A percentile compares a stretch with the other conserved stretches of the same genome.
These are phyloP conservation scores for Zaprionus lineosus DNA, from an alignment of 2,888 invertebrate genomes.

Conservation along the genomic window DNA sequence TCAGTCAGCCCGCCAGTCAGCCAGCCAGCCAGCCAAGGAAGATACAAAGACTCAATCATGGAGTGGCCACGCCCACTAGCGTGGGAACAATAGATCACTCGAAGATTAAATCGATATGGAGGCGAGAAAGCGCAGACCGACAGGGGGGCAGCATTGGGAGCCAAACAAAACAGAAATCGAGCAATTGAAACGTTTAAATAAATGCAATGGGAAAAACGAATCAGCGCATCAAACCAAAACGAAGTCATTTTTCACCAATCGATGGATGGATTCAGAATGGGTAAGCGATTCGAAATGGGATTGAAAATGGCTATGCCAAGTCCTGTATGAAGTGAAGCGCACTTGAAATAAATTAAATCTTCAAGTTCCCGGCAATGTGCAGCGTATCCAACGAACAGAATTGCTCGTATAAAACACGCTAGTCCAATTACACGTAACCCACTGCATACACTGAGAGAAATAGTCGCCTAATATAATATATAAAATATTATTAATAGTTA, in stretches of 20 bases:
- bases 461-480: background rate
- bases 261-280: conserved; percentile 33
- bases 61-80: conserved; percentile 23
- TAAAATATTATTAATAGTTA: too few species aligned
- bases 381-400: conserved; percentile 44
- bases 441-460: conserved; percentile 12
- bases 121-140: conserved; percentile 11
- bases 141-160: background rate
- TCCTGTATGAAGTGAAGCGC: conserved; percentile 38
- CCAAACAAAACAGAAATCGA: conserved; percentile 49
- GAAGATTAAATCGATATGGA: conserved; percentile 57
- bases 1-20: too few species aligned
- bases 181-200: conserved; percentile 70
- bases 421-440: conserved; percentile 52
- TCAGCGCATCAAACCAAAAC: conserved; percentile 56
- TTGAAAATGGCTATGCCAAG: conserved; percentile 26
- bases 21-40: too few species aligned
- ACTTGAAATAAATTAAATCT: conserved; percentile 76
- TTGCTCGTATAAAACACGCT: conserved; percentile 53
- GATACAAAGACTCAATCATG: conserved; percentile 6
- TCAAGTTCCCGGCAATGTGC: conserved; percentile 56
- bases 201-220: conserved; percentile 64
- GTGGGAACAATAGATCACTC: conserved; percentile 62
- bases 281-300: conserved; percentile 21
- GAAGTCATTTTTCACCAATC: conserved; percentile 48